Base-by-base conservation (phyloP, 2,888 invertebrate genomes). In the Eilema sororculum region DNA sequence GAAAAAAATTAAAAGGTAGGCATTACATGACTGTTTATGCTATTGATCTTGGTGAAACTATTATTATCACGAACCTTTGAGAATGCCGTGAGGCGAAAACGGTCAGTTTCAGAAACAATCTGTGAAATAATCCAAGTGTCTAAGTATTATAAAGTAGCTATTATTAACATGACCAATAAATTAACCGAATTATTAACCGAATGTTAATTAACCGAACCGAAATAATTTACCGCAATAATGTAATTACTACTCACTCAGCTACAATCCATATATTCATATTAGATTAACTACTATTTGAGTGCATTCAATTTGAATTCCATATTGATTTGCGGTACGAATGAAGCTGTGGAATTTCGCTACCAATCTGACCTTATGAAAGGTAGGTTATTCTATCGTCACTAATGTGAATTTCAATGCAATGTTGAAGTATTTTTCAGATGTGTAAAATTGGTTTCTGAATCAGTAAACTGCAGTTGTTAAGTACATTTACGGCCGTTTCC, bases 281-380 rank as follows among this genome's bases (percentile, higher is more conserved):
- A 61, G 25, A 64, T 67, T 67, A 63, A 58, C 59, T 46, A n/a
- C 59, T 33, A 64, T 63, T 67, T 60, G 59, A 64, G 67, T 56
- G 67, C 30, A 59, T 52, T 25, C 59, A 64, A 16, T 59, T 56
- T 56, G 67, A 67, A 71, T 71, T 33, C 52, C 64, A 59, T 30
- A 71, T 60, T 65, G 67, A 71, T 71, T 67, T 64, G 67, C 63
- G 68, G 62, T 28, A 59, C 41, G 6, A 22, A 52, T 52, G 2
- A 52, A 67, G 20, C 46, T 41, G 59, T 67, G 64, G 41, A 52
- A 28, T 64, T 28, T 52, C 3, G 16, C 62, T 46, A 64, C 28
- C 52, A 30, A 64, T 10, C n/a, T 64, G 13, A 52, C 28, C 52
- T 64, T 28, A 64, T 64, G 3, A 12, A 28, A 37, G 22, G 8